Evolutionary conservation across 2,113 vertebrate genomes (phyloP).

Genomic region (Vidua chalybeata): DNA sequence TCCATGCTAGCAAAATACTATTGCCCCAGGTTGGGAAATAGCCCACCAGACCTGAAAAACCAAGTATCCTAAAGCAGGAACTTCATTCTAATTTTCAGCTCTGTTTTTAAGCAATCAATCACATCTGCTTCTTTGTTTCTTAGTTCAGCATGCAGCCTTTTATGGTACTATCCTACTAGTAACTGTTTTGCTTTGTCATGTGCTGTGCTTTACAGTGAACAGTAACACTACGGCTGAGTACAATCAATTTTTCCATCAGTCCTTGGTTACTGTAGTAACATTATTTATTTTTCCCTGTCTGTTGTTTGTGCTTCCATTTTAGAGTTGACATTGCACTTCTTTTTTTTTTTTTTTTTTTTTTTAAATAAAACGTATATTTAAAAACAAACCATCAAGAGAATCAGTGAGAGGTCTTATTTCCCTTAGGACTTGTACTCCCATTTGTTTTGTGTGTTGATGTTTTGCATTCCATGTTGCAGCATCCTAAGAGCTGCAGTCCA

Average conservation of each 20-base stretch:
- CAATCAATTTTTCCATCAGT: constrained; percentile 76
- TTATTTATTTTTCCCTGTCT: constrained; percentile 77
- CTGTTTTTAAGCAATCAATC: constrained; percentile 73
- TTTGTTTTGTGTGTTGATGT: constrained; percentile 68
- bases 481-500: constrained; percentile 65
- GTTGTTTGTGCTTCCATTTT: constrained; percentile 75
- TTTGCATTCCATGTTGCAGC: constrained; percentile 39
- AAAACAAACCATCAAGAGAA: constrained; percentile 58
- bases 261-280: constrained; percentile 76
- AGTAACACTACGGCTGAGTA: constrained; percentile 79
- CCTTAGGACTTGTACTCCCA: constrained; percentile 57
- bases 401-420: constrained; percentile 72
- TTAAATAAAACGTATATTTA: constrained; percentile 76
- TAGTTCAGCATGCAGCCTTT: constrained; percentile 80
- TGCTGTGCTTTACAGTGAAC: constrained; percentile 77
- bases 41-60: constrained; percentile 57
- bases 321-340: constrained; percentile 77
- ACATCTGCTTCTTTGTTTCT: constrained; percentile 77
- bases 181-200: constrained; percentile 74
- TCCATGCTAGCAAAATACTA: constrained; percentile 52
- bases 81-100: constrained; percentile 71
- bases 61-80: constrained; percentile 69
- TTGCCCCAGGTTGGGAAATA: constrained; percentile 57
- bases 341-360: constrained; percentile 42
- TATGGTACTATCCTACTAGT: constrained; percentile 73